These are phyloP conservation scores for Sebastes nivosus DNA, from an alignment of 2,797 vertebrate genomes.

Conservation along the genomic window DNA sequence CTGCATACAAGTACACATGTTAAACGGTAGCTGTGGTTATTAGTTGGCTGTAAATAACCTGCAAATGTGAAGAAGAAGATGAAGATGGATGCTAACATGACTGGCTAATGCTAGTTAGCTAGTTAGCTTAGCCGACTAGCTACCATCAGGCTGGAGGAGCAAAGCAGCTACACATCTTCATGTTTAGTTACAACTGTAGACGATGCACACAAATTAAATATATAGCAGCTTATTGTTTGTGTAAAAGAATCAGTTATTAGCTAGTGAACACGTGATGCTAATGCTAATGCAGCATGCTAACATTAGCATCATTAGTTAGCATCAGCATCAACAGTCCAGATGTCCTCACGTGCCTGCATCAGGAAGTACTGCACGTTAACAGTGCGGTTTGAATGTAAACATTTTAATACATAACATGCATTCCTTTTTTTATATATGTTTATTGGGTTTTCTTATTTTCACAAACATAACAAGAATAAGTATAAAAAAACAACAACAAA, in stretches of 20 bases:
- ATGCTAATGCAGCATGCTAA: slow-evolving; percentile 19
- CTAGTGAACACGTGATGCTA: neutral
- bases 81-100: neutral
- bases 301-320: neutral
- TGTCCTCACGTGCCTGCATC: neutral
- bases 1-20: fast-evolving
- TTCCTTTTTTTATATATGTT: too few relatives aligned
- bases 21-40: neutral
- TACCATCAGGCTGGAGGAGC: neutral
- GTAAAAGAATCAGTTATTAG: fast-evolving
- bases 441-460: too few relatives aligned
- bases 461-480: too few relatives aligned
- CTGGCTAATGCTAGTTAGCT: neutral
- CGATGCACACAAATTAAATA: fast-evolving
- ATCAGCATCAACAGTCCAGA: neutral
- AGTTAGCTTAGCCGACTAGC: slow-evolving; percentile 31
- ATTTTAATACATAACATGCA: neutral
- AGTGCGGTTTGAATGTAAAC: too few relatives aligned
- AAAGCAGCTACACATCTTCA: fast-evolving
- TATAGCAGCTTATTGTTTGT: fast-evolving
- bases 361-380: neutral
- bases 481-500: too few relatives aligned
- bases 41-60: neutral
- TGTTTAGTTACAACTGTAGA: neutral
- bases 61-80: neutral